A percentile compares a stretch with the other conserved stretches of the same genome.
These are phyloP conservation scores for Anticlea derivata DNA, from an alignment of 2,888 invertebrate genomes.

Conservation along the genomic window DNA sequence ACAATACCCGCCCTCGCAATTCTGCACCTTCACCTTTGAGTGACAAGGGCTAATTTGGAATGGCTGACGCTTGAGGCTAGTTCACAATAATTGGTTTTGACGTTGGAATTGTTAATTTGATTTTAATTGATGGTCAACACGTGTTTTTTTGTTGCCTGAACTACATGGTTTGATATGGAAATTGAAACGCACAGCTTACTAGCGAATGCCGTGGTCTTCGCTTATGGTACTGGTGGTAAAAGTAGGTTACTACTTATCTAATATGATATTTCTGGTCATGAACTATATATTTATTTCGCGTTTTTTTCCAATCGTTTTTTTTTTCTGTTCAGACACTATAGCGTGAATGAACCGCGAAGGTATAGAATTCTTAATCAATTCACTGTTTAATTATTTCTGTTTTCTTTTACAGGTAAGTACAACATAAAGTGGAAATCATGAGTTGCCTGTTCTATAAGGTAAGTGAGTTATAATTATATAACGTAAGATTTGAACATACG, in stretches of 20 bases:
- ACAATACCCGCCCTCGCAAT: slow-evolving; percentile 10
- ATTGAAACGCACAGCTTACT: not conserved
- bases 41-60: slow-evolving; percentile 4
- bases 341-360: no score
- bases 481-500: no score
- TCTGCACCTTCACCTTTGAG: slow-evolving; percentile 2
- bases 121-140: slow-evolving; percentile 67
- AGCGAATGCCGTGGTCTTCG: no score
- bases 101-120: slow-evolving; percentile 63
- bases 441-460: not conserved
- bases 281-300: no score
- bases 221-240: not conserved
- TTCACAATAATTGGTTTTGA: slow-evolving; percentile 57
- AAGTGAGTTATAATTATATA: no score
- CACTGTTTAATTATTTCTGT: not conserved
- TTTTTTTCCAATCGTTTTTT: no score
- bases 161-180: not conserved
- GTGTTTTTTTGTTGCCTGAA: slow-evolving; percentile 38
- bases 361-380: no score
- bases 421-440: not conserved
- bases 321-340: no score
- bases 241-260: no score
- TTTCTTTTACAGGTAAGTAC: slow-evolving; percentile 17
- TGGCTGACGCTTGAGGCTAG: slow-evolving; percentile 9
- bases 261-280: no score